Conservation (phyloP, 2,113 vertebrate species). For the Mungos mungo region DNA sequence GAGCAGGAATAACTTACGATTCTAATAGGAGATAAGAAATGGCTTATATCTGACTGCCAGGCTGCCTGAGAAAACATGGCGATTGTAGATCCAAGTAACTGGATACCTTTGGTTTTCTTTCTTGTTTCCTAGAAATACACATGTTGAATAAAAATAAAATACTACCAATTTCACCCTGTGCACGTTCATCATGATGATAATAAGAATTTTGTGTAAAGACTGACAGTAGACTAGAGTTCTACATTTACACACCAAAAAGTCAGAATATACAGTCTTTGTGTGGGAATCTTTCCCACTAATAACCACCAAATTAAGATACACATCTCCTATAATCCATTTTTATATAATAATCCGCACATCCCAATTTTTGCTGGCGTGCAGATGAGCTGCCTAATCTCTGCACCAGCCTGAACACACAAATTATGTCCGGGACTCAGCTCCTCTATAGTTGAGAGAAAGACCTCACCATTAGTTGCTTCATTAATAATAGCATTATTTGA, state of each 20-base stretch:
- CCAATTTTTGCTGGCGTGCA: slow-evolving; percentile 2
- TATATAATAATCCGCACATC: neutral
- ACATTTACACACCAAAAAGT: neutral
- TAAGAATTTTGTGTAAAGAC: slow-evolving; percentile 31
- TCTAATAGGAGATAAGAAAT: slow-evolving; percentile 73
- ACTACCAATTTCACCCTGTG: slow-evolving; percentile 23
- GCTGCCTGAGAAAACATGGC: slow-evolving; percentile 47
- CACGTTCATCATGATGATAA: neutral
- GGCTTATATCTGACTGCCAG: slow-evolving; percentile 40
- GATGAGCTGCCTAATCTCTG: neutral
- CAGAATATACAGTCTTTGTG: neutral
- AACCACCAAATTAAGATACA: slow-evolving; percentile 29
- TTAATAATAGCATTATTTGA: neutral
- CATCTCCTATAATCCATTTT: neutral
- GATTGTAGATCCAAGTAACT: slow-evolving; percentile 54
- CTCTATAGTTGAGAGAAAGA: neutral
- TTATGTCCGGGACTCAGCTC: neutral
- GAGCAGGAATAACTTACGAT: slow-evolving; percentile 67
- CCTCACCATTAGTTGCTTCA: neutral
- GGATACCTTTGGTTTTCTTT: slow-evolving; percentile 51
- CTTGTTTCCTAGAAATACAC: slow-evolving; percentile 47
- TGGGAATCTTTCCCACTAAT: neutral
- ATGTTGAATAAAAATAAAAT: slow-evolving; percentile 56
- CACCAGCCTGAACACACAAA: neutral
- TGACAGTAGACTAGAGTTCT: neutral